Evolutionary conservation across 2,797 vertebrate genomes (phyloP).

Genomic region (Phalloptychus januarius): DNA sequence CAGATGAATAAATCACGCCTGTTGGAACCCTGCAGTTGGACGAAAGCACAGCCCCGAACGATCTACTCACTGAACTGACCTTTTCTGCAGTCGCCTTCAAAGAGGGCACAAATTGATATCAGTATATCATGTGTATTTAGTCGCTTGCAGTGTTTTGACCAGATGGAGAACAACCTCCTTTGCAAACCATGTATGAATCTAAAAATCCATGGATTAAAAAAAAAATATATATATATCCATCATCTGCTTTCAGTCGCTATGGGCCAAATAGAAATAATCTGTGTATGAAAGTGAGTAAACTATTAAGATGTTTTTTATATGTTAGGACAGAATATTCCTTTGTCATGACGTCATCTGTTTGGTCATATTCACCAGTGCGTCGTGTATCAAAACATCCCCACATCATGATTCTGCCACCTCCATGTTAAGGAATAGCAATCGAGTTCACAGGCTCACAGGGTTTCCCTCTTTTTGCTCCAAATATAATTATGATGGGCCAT

Average conservation of each 20-base stretch:
- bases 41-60: background rate
- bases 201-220: background rate
- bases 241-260: constrained; percentile 15
- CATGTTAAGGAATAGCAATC: background rate
- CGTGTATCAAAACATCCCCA: background rate
- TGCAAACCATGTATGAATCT: background rate
- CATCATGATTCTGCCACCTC: background rate
- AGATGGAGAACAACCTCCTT: constrained; percentile 16
- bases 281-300: constrained; percentile 7
- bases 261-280: background rate
- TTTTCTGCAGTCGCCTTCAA: background rate
- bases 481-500: background rate
- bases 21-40: background rate
- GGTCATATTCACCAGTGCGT: background rate
- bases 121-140: constrained; percentile 29
- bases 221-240: background rate
- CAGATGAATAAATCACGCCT: background rate
- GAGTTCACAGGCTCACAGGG: background rate
- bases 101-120: background rate
- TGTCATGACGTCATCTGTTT: background rate
- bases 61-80: background rate
- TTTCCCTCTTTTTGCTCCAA: background rate
- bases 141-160: constrained; percentile 14
- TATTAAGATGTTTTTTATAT: background rate
- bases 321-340: background rate